Percentiles rank a stretch among this genome's conserved stretches.
These are phyloP conservation scores for Microvelia longipes DNA, from an alignment of 1,140 invertebrate species.

Conservation along the genomic window DNA sequence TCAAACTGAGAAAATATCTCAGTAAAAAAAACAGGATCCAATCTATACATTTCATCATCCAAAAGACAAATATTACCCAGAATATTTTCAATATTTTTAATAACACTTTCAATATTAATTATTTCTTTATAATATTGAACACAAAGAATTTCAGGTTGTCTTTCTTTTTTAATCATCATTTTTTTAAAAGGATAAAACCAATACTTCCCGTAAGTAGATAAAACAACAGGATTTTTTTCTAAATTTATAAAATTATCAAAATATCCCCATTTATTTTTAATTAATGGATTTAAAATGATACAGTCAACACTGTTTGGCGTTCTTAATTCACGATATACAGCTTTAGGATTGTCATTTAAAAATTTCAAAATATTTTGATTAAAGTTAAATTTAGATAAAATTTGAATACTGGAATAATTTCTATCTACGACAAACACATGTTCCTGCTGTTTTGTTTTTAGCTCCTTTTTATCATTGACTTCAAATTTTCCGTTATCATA, in stretches of 20 bases:
- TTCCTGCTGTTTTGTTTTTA: neutral
- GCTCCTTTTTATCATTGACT: neutral
- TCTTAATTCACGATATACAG: neutral
- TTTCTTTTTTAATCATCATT: neutral
- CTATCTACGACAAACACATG: neutral
- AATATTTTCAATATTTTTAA: neutral
- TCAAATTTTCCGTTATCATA: neutral
- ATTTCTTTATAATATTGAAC: neutral
- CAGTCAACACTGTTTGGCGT: neutral
- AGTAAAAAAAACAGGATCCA: neutral
- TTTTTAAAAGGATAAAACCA: neutral
- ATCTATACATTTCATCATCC: neutral
- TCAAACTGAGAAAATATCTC: neutral
- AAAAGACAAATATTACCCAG: neutral
- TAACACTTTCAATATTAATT: neutral
- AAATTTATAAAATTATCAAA: neutral
- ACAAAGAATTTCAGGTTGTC: neutral
- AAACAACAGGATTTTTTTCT: neutral
- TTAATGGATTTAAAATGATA: neutral
- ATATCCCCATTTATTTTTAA: neutral
- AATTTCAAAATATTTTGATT: neutral
- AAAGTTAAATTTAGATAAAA: neutral
- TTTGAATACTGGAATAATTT: neutral
- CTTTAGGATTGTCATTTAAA: neutral
- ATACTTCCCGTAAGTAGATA: neutral